phyloP scores from a whole-genome alignment of 2,888 invertebrate species.

The Pemphredon lugubris region DNA sequence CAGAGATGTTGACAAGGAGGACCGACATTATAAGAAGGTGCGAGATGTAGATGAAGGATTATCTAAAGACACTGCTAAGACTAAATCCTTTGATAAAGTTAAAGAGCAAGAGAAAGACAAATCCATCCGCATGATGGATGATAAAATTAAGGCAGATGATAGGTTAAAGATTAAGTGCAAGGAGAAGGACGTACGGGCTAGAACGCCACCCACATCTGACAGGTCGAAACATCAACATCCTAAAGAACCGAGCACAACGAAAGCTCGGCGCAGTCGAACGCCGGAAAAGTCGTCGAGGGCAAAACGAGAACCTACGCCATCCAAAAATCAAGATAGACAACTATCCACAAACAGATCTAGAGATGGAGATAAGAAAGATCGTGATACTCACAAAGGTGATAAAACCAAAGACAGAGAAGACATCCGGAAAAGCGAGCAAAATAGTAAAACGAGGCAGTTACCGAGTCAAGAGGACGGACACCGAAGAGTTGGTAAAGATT shows the following conservation, averaged over 20 bases:
- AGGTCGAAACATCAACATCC: slow-evolving; percentile 73
- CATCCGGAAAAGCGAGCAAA: slow-evolving; percentile 49
- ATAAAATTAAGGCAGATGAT: slow-evolving; percentile 73
- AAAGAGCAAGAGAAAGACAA: slow-evolving; percentile 75
- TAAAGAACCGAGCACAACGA: slow-evolving; percentile 67
- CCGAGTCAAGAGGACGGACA: slow-evolving; percentile 76
- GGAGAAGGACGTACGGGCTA: slow-evolving; percentile 77
- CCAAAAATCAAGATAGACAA: slow-evolving; percentile 71
- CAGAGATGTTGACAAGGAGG: slow-evolving; percentile 69
- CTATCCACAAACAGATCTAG: slow-evolving; percentile 63
- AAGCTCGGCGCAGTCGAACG: slow-evolving; percentile 74
- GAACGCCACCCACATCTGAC: slow-evolving; percentile 74
- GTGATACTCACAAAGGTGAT: slow-evolving; percentile 74
- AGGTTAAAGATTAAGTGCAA: slow-evolving; percentile 74
- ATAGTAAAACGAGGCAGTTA: slow-evolving; percentile 62
- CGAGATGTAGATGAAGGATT: slow-evolving; percentile 63
- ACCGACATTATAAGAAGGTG: slow-evolving; percentile 63
- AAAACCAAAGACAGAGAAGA: slow-evolving; percentile 74
- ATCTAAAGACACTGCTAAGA: slow-evolving; percentile 64
- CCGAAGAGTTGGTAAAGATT: slow-evolving; percentile 76
- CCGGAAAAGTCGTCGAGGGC: slow-evolving; percentile 74
- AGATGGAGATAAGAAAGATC: slow-evolving; percentile 75
- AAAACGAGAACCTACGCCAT: slow-evolving; percentile 69
- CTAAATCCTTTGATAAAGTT: slow-evolving; percentile 67
- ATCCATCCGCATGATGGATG: slow-evolving; percentile 66